These are phyloP conservation scores for Ectropis grisescens DNA, from an alignment of 1,140 invertebrate species.

Conservation along the genomic window DNA sequence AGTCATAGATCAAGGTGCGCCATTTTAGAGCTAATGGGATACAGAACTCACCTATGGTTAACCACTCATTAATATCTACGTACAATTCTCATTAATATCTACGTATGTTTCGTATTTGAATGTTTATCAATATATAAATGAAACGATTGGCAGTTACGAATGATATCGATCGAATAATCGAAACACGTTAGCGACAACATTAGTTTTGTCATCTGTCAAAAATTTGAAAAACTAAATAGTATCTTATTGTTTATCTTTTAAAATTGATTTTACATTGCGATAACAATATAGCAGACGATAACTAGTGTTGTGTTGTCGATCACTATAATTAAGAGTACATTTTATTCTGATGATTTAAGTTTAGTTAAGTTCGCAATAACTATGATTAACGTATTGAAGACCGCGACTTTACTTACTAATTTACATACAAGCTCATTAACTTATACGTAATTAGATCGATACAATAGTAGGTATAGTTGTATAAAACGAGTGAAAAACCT, in stretches of 20 bases:
- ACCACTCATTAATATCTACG: slow-evolving; percentile 48
- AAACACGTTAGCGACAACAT: slow-evolving; percentile 16
- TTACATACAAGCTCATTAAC: slow-evolving; percentile 62
- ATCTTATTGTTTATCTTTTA: no score
- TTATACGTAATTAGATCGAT: slow-evolving; percentile 54
- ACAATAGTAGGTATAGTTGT: slow-evolving; percentile 58
- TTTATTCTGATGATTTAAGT: slow-evolving; percentile 7
- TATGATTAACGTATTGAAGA: slow-evolving; percentile 11
- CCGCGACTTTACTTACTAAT: slow-evolving; percentile 22
- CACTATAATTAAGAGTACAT: no score
- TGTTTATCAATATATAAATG: slow-evolving; percentile 39
- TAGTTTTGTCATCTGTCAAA: no score
- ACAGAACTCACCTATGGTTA: no score
- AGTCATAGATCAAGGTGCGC: no score
- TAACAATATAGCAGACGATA: no score
- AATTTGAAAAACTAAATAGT: no score
- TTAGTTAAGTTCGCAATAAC: slow-evolving; percentile 17
- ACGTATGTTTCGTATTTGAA: slow-evolving; percentile 41
- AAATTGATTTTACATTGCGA: no score
- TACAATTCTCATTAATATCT: slow-evolving; percentile 50
- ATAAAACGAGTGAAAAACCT: slow-evolving; percentile 68
- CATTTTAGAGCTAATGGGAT: no score
- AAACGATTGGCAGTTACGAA: slow-evolving; percentile 59
- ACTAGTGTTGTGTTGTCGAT: no score
- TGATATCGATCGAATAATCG: slow-evolving; percentile 12